Evolutionary conservation across 2,797 vertebrate species (phyloP).

Genomic region (Phoxinus dragarum): DNA sequence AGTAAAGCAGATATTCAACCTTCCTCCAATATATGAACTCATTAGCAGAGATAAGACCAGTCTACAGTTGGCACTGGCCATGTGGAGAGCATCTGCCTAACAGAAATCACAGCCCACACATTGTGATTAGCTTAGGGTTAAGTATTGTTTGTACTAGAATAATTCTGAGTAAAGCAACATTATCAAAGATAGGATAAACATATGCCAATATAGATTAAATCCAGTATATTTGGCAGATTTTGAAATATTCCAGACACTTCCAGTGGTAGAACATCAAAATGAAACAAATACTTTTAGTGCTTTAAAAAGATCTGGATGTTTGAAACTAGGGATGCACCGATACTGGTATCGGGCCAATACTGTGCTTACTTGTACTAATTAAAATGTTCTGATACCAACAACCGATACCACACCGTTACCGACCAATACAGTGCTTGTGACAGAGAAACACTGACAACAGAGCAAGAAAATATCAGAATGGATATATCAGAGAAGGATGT

Average conservation of each 20-base stretch:
- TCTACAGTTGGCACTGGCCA: background rate
- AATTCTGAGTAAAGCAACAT: background rate
- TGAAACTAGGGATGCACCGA: too few species aligned
- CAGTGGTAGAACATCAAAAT: background rate
- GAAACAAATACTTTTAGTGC: background rate
- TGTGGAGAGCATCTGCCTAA: slow-evolving; percentile 31
- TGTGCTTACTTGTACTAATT: background rate
- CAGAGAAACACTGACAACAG: too few species aligned
- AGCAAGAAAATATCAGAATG: too few species aligned
- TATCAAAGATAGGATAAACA: background rate
- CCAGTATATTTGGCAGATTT: background rate
- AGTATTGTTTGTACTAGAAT: slow-evolving; percentile 11
- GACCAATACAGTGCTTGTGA: too few species aligned
- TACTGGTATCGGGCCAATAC: background rate
- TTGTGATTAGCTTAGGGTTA: slow-evolving; percentile 34
- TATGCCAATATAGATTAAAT: slow-evolving; percentile 1
- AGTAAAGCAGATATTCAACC: slow-evolving; percentile 26
- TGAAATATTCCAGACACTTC: background rate
- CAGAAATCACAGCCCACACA: slow-evolving; percentile 34
- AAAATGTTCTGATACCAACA: background rate
- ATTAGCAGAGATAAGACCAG: slow-evolving; percentile 32
- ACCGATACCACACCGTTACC: background rate
- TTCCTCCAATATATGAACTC: slow-evolving; percentile 16
- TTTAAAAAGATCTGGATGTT: too few species aligned
- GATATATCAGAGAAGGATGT: too few species aligned